These are phyloP conservation scores for Hemitrygon akajei DNA, from an alignment of 2,797 vertebrate species.

Conservation along the genomic window DNA sequence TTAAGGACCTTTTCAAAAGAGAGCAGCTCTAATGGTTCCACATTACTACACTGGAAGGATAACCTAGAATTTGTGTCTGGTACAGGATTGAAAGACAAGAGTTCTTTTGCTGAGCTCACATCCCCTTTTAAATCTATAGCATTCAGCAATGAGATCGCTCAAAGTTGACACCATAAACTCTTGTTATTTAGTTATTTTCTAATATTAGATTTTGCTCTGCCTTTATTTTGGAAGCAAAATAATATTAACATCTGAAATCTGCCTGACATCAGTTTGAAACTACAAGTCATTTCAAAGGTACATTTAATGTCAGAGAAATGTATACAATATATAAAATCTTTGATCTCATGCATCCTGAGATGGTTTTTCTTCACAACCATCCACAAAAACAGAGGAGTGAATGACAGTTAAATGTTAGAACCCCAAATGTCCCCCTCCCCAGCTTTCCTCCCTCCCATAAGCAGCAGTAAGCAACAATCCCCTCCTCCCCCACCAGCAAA, in stretches of 20 bases:
- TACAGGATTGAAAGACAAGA: neutral
- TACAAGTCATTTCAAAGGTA: neutral
- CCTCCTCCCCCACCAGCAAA: no score
- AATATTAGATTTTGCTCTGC: neutral
- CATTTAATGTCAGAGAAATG: no score
- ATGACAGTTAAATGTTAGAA: no score
- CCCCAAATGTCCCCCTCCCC: no score
- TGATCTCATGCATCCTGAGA: no score
- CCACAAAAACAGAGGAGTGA: no score
- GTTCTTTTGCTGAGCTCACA: neutral
- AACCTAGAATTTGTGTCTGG: neutral
- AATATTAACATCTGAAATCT: neutral
- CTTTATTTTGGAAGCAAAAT: neutral
- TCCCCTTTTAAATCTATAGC: neutral
- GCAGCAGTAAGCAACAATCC: no score
- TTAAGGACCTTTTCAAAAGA: neutral
- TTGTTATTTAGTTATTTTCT: conserved; percentile 13
- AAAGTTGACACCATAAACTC: neutral
- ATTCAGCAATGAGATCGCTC: neutral
- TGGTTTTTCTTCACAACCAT: no score
- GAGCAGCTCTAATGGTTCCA: neutral
- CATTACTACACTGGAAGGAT: neutral
- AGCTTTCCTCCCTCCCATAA: no score
- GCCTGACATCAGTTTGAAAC: neutral
- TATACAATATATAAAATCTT: no score